Evolutionary conservation across 2,113 vertebrate species (phyloP), one percentile per base, ranked within the genome.

Genomic region (Cyanoliseus patagonus): DNA sequence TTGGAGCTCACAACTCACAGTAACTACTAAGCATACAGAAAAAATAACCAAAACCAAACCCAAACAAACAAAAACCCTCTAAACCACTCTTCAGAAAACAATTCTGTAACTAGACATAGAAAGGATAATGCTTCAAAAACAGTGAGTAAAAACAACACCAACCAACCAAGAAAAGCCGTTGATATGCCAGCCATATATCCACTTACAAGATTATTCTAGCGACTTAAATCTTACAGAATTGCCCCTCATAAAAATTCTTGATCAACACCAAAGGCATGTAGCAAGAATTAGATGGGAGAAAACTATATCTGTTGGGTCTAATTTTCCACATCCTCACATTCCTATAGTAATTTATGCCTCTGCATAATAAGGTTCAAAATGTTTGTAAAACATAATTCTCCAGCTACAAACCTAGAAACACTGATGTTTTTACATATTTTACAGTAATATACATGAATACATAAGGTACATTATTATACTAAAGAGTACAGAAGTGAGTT

Each of bases 231-330:
- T 53, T 59, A 67, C 1, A 10, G 23, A 61, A 67, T 16, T 73
- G 8, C 2, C 23, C 20, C 11, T 70, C 55, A 27, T 11, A 76
- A 90, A 73, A 88, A 33, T 52, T 52, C 14, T 6, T 39, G 13
- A 35, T 69, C 28, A 86, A 68, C 13, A 23, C 6, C 18, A 33
- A 9, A 73, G 30, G 16, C 30, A 17, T 8, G 7, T 25, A 83
- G 42, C 7, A 81, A 73, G 53, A 70, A 66, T 47, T 27, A 74
- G 41, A 70, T 62, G 4, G 7, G 39, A 22, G 83, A 59, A 78
- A 69, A 27, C 2, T 42, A 0, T 33, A 62, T 35, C 12, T 30
- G 9, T 25, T 76, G 0, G 4, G 52, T 61, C 24, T 69, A 35
- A 86, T 77, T 77, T 80, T 83, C 52, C 18, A 66, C 19, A 79